Evolutionary conservation across 2,113 vertebrate genomes (phyloP).

Genomic region (Heterocephalus glaber): DNA sequence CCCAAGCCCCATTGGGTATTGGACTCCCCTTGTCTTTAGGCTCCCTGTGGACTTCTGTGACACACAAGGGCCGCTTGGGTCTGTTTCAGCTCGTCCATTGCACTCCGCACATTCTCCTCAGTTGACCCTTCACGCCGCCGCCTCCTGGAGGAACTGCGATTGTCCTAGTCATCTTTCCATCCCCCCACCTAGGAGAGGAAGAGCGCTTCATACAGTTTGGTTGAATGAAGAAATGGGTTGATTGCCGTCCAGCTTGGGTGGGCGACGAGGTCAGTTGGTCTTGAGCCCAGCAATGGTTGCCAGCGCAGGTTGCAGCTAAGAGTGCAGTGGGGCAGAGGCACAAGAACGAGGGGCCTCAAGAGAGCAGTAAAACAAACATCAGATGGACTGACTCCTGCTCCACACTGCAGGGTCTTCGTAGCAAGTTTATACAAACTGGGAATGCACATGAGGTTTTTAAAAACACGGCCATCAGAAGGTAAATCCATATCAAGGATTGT

Average conservation of each 20-base stretch:
- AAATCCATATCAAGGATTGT: neutral
- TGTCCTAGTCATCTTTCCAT: neutral
- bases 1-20: accelerated
- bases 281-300: neutral
- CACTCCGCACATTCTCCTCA: neutral
- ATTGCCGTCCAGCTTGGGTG: neutral
- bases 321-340: neutral
- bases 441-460: neutral
- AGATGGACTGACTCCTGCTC: neutral
- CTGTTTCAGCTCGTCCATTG: neutral
- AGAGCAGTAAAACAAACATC: neutral
- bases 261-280: neutral
- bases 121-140: neutral
- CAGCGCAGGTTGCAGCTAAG: neutral
- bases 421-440: neutral
- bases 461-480: neutral
- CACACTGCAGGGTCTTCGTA: neutral
- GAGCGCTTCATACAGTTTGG: neutral
- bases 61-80: no score
- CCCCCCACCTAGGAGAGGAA: no score
- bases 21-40: neutral
- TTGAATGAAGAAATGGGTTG: neutral
- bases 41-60: neutral
- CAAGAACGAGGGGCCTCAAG: neutral
- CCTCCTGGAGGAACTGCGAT: neutral